Base-by-base conservation (phyloP, 2,113 vertebrate species). In the Struthio camelus region DNA sequence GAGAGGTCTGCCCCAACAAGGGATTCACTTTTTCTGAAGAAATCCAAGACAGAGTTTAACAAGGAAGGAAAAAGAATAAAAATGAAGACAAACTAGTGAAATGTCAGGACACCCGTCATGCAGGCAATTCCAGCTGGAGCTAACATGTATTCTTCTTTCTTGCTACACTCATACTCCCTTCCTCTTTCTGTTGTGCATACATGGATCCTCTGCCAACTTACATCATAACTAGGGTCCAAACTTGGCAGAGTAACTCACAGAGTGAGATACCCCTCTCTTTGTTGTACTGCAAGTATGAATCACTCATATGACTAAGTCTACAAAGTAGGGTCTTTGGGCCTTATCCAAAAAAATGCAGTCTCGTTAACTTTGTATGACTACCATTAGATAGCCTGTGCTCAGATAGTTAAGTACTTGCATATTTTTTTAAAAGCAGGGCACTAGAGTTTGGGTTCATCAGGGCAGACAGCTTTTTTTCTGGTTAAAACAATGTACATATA, bases 111-210 rank as follows among this genome's bases (percentile, higher is more conserved):
- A 23, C 51, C 15, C 70, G 32, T 61, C 5, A 1, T 28, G 81
- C 27, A 32, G 81, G 70, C 61, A 32, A 0, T 20, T 58, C 70
- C 73, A 65, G 54, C 70, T 76, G 34, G 53, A n/a, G 48, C 24
- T 62, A 42, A 2, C 2, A 3, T 6, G 50, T 2, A 1, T 14
- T 16, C 42, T 3, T 54, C 10, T 3, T 40, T 16, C 7, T 42
- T 6, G 56, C 36, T 16, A 72, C 14, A 2, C 46, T 44, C 5
- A 0, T 8, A 4, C 14, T 42, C 38, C 40, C 13, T 54, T 28
- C 12, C 42, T 40, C 67, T 9, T 23, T 2, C 61, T 23, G 40
- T 58, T 65, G 62, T 6, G 0, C 2, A 4, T 7, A n/a, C 44
- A 44, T 54, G 38, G 10, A 3, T 16, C 28, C 5, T 19, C 5